phyloP scores from a whole-genome alignment of 2,797 vertebrate genomes.

The Liasis olivaceus region DNA sequence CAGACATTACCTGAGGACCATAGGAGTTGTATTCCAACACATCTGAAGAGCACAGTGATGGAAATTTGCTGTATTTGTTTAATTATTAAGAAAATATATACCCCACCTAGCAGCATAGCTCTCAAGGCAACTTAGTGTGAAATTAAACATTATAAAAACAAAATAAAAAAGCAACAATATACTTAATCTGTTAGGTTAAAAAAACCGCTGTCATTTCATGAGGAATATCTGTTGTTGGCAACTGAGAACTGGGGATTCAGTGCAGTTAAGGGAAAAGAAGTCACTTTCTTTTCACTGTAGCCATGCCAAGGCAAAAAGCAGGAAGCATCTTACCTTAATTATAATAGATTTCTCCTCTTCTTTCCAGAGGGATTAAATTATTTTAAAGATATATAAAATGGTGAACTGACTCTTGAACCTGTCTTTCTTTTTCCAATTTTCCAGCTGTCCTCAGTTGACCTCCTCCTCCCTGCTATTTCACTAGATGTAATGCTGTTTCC shows the following conservation, averaged over 20 bases:
- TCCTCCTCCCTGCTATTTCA: not conserved
- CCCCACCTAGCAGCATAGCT: not conserved
- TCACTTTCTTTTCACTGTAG: not conserved
- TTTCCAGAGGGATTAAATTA: not conserved
- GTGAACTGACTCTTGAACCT: not conserved
- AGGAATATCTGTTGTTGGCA: not conserved
- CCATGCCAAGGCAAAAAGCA: not conserved
- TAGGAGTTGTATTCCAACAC: not conserved
- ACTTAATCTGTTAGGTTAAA: not conserved
- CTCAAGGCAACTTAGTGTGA: not conserved
- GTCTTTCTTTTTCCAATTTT: not conserved
- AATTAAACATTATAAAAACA: not conserved
- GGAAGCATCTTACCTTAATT: not conserved
- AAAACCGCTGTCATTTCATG: not conserved
- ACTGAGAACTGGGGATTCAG: not conserved
- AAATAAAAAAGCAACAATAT: not conserved
- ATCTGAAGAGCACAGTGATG: not conserved
- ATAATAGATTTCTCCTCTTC: not conserved
- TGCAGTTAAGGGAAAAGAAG: not conserved
- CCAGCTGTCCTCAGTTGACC: not conserved
- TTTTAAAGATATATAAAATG: not conserved
- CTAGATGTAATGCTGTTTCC: not conserved
- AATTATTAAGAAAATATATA: not conserved
- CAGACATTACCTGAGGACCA: not conserved
- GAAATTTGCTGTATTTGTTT: not conserved